Percentiles rank a stretch among this genome's conserved stretches.
These are phyloP conservation scores for Pachycephala philippinensis DNA, from an alignment of 2,113 vertebrate species.

Conservation along the genomic window DNA sequence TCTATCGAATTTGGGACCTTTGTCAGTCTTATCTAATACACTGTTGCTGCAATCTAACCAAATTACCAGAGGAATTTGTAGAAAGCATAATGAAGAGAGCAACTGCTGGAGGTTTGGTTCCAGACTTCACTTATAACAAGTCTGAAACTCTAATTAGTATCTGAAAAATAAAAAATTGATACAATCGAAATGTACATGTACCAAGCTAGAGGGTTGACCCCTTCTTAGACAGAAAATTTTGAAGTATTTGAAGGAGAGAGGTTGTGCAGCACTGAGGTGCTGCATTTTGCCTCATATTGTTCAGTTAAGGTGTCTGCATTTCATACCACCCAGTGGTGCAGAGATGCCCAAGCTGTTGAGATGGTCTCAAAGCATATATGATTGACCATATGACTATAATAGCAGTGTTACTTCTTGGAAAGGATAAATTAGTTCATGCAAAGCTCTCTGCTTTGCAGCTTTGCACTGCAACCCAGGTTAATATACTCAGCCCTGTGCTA, in stretches of 20 bases:
- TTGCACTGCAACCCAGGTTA: neutral
- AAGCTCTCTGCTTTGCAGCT: neutral
- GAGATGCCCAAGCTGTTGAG: neutral
- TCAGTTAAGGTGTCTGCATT: neutral
- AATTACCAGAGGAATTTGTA: neutral
- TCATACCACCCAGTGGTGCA: neutral
- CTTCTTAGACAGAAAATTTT: neutral
- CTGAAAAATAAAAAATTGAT: neutral
- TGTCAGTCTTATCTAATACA: neutral
- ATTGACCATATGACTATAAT: neutral
- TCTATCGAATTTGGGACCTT: neutral
- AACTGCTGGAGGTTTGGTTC: neutral
- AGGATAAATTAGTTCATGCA: neutral
- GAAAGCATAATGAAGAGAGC: neutral
- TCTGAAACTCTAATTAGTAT: neutral
- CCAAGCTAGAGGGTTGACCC: neutral
- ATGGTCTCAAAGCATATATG: neutral
- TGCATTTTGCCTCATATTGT: neutral
- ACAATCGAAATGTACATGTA: neutral
- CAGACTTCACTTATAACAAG: neutral
- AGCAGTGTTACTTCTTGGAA: neutral
- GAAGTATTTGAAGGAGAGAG: neutral
- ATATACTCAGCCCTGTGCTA: neutral
- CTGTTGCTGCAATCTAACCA: neutral
- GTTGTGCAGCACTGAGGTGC: neutral